Evolutionary conservation across 2,113 vertebrate genomes (phyloP).

Genomic region (Notothenia coriiceps): DNA sequence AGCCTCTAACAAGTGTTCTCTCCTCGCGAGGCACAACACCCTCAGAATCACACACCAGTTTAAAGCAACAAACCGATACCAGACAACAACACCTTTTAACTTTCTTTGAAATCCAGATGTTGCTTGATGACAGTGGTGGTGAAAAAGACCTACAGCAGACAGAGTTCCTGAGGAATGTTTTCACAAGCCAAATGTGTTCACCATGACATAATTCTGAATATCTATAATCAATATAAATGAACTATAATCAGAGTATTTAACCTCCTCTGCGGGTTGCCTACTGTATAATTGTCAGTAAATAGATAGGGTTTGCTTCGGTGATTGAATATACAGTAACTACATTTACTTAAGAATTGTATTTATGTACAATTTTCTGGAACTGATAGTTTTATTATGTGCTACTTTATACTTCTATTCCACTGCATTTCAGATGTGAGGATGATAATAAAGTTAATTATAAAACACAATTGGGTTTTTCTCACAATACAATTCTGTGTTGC

Average conservation of each 20-base stretch:
- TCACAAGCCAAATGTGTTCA: background rate
- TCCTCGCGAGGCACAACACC: constrained; percentile 19
- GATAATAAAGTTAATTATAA: background rate
- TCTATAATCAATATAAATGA: constrained; percentile 29
- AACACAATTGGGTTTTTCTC: too few relatives aligned
- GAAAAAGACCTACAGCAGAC: constrained; percentile 10
- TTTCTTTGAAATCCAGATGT: constrained; percentile 7
- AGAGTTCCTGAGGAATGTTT: background rate
- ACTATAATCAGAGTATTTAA: constrained; percentile 48
- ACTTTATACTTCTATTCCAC: background rate
- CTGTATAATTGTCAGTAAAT: constrained; percentile 13
- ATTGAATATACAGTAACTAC: too few relatives aligned
- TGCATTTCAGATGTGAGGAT: background rate
- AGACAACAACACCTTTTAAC: constrained; percentile 23
- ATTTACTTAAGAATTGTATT: background rate
- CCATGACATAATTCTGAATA: constrained; percentile 19
- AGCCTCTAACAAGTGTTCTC: constrained; percentile 18
- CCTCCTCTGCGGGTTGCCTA: constrained; percentile 9
- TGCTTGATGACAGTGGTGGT: constrained; percentile 4
- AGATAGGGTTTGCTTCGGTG: background rate
- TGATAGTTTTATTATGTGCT: background rate
- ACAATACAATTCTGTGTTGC: too few relatives aligned
- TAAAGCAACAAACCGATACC: constrained; percentile 35
- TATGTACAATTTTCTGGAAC: background rate
- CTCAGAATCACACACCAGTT: constrained; percentile 14